Conservation (phyloP, 2,888 invertebrate genomes). For the Ypsolopha scabrella region DNA sequence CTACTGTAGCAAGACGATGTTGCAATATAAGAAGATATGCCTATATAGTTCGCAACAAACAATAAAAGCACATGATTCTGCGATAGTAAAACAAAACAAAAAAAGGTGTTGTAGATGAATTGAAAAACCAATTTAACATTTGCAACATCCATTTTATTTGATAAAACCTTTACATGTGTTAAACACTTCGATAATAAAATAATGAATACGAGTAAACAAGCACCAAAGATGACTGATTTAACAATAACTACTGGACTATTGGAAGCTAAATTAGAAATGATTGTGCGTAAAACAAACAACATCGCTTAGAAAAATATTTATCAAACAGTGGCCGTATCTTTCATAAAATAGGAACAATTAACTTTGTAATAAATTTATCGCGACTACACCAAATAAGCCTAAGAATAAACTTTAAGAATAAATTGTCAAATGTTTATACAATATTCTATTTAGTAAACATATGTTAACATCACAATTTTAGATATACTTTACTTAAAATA, state of each 20-base stretch:
- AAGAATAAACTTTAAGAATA: too few relatives aligned
- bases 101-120: slow-evolving; percentile 17
- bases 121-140: slow-evolving; percentile 14
- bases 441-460: too few relatives aligned
- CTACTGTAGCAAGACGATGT: neutral
- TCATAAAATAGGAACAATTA: too few relatives aligned
- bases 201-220: slow-evolving; percentile 5
- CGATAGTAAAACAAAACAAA: slow-evolving; percentile 16
- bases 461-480: neutral
- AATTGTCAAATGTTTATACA: too few relatives aligned
- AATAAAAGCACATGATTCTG: slow-evolving; percentile 26
- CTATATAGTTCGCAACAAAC: slow-evolving; percentile 1
- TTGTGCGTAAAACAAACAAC: neutral
- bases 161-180: slow-evolving; percentile 8
- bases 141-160: slow-evolving; percentile 10
- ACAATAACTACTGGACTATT: neutral
- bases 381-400: too few relatives aligned
- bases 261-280: neutral
- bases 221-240: slow-evolving; percentile 4
- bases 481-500: neutral
- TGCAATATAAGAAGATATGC: neutral
- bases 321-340: too few relatives aligned
- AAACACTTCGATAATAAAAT: slow-evolving; percentile 5
- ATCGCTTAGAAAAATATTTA: too few relatives aligned
- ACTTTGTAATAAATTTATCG: too few relatives aligned